Conservation (phyloP, 2,797 vertebrate species). For the Thamnophis elegans region DNA sequence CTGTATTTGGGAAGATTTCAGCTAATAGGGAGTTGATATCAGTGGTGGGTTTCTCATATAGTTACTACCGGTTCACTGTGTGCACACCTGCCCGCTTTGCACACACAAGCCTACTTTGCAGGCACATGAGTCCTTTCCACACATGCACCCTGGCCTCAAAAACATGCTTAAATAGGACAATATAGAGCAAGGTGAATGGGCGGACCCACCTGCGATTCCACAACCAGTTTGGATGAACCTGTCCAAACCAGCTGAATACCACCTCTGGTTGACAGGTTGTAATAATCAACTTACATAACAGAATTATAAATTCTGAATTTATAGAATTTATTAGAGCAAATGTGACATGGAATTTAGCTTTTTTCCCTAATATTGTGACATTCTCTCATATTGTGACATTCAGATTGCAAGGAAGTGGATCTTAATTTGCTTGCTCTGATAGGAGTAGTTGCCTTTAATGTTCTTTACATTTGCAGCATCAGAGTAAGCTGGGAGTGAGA, state of each 20-base stretch:
- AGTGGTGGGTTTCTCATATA: too few relatives aligned
- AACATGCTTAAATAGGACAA: too few relatives aligned
- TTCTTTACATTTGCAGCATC: not conserved
- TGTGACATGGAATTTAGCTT: not conserved
- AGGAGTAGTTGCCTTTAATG: not conserved
- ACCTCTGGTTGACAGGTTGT: not conserved
- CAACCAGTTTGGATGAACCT: too few relatives aligned
- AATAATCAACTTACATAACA: conserved; percentile 27
- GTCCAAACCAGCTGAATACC: too few relatives aligned
- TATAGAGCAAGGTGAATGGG: too few relatives aligned
- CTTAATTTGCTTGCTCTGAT: not conserved
- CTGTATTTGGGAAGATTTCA: not conserved
- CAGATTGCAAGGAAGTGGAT: not conserved
- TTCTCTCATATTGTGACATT: conserved; percentile 36
- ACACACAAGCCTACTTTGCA: too few relatives aligned
- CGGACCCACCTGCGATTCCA: too few relatives aligned
- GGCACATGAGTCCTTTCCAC: too few relatives aligned
- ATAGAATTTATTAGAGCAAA: conserved; percentile 1
- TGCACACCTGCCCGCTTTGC: too few relatives aligned
- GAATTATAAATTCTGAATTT: not conserved
- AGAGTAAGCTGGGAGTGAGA: not conserved
- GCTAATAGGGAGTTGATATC: conserved; percentile 1
- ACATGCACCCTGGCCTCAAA: too few relatives aligned
- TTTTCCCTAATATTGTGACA: not conserved
- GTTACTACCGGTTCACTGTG: too few relatives aligned